Evolutionary conservation across 2,797 vertebrate genomes (phyloP).

Genomic region (Mormyrops boulengeri): DNA sequence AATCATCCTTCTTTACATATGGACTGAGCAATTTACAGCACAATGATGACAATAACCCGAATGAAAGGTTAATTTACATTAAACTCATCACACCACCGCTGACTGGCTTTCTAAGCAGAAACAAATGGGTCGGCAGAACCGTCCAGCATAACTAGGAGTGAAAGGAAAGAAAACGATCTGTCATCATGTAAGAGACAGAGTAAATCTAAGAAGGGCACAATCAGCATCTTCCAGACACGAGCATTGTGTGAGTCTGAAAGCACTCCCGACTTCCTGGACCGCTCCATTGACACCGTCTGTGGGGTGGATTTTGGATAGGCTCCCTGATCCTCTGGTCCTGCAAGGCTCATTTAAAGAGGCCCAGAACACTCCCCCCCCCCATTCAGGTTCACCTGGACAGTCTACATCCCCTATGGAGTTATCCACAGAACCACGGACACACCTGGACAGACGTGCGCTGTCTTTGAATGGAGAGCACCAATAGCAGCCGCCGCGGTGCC

Average conservation of each 20-base stretch:
- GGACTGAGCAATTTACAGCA: constrained; percentile 3
- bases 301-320: neutral
- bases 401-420: neutral
- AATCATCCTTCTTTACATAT: neutral
- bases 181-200: neutral
- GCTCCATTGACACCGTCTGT: constrained; percentile 9
- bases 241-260: constrained; percentile 7
- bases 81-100: neutral
- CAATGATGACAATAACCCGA: neutral
- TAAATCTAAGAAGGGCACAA: constrained; percentile 3
- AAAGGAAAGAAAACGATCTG: constrained; percentile 2
- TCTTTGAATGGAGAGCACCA: neutral
- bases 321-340: neutral
- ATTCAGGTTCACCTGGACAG: neutral
- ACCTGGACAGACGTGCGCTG: neutral
- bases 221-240: neutral
- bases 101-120: constrained; percentile 4
- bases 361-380: neutral
- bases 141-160: neutral
- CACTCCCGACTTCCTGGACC: neutral
- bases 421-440: neutral
- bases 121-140: neutral
- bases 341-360: neutral
- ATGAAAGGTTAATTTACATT: constrained; percentile 8
- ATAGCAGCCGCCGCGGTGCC: constrained; percentile 22